Base-by-base conservation (phyloP, 2,113 vertebrate genomes). In the Forbesichthys agassizii region DNA sequence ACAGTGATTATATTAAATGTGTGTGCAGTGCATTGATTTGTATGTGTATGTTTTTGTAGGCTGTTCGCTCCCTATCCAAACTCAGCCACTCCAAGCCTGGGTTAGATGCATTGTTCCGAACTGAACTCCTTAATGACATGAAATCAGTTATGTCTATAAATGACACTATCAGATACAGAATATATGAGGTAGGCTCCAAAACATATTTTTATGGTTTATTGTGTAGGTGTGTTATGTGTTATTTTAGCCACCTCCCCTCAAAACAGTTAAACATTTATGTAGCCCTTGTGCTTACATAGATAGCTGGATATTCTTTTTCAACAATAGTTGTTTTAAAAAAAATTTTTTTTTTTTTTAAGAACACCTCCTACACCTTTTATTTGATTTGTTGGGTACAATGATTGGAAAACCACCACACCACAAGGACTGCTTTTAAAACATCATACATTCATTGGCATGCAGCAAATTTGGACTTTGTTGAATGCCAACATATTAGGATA, bases 121-220 rank as follows among this genome's bases (percentile, higher is more conserved):
- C 92, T 65, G 93, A 87, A 59, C 83, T 98, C 75, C 59, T 98
- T 61, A 82, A 92, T 11, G 94, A 94, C 52, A 82, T 99, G 68
- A 97, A 94, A 80, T 91, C 89, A 0, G 95, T 98, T 11, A 98
- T 98, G 96, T 88, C 88, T 49, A 93, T 79, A 33, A 96, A 77
- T 18, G 96, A 99, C 57, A 12, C 95, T 0, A 84, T 98, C 81
- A 93, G 98, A 9, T 99, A 98, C 83, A 88, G 98, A 69, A 90
- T 97, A 0, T 98, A 99, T 47, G 97, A 99, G 97, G 98, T 98
- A 89, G 48, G 55, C 60, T 62, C 2, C 47, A 11, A 9, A 9
- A 6, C 18, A 4, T 42, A n/a, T 18, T 11, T 1, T n/a, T 66
- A 16, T 1, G 1, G 0, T 60, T 51, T 47, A 11, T 5, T 53